These are phyloP conservation scores for Elephas maximus DNA, from an alignment of 2,113 vertebrate species.

Conservation along the genomic window DNA sequence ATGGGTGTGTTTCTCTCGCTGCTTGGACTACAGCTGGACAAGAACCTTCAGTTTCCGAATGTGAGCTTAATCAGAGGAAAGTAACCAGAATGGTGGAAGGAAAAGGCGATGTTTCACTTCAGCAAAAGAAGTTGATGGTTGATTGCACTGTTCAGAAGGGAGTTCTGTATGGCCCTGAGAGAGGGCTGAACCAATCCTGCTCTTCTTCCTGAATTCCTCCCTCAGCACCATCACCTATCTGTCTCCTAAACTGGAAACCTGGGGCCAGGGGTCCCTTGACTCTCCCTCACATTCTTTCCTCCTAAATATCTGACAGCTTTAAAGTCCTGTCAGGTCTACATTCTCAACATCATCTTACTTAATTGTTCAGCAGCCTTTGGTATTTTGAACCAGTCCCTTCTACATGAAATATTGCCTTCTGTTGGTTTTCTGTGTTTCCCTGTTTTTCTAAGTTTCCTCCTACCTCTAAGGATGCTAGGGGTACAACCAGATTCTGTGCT, in stretches of 20 bases:
- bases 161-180: neutral
- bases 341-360: neutral
- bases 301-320: neutral
- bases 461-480: neutral
- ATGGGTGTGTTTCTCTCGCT: fast-evolving
- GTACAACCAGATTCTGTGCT: neutral
- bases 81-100: neutral
- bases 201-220: neutral
- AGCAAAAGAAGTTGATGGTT: neutral
- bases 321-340: neutral
- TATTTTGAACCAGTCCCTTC: neutral
- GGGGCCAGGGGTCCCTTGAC: neutral
- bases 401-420: neutral
- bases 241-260: neutral
- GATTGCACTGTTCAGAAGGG: neutral
- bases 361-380: neutral
- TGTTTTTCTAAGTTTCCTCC: neutral
- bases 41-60: neutral
- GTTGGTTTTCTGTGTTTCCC: neutral
- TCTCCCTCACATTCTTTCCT: neutral
- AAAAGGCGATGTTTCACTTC: neutral
- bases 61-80: neutral
- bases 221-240: neutral
- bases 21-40: no score
- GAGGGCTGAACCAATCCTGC: neutral